Evolutionary conservation across 1,140 invertebrate genomes (phyloP).

Genomic region (Acyrthosiphon pisum): DNA sequence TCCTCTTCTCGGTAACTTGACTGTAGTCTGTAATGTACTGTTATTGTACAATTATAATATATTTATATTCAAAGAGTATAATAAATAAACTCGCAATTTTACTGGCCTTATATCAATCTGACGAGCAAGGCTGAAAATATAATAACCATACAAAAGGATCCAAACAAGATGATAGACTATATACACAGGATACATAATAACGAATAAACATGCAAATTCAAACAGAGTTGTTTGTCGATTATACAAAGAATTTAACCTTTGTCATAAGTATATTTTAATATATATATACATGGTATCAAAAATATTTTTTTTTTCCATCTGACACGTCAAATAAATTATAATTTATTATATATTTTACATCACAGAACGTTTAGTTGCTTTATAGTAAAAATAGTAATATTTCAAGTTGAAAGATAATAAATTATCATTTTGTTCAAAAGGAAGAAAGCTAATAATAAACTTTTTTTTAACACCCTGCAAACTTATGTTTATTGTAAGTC

Average conservation of each 20-base stretch:
- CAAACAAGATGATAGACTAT: not conserved
- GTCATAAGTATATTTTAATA: not conserved
- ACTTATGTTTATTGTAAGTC: not conserved
- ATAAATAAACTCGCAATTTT: not conserved
- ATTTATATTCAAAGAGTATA: not conserved
- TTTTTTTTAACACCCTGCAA: not conserved
- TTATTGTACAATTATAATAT: not conserved
- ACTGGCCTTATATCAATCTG: not conserved
- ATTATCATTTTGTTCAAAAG: not conserved
- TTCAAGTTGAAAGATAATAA: not conserved
- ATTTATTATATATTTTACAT: not conserved
- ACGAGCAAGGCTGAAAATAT: not conserved
- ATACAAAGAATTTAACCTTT: not conserved
- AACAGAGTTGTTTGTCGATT: slow-evolving; percentile 22
- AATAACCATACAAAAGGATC: not conserved
- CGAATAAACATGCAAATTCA: not conserved
- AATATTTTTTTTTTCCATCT: not conserved
- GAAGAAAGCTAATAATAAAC: not conserved
- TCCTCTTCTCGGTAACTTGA: not conserved
- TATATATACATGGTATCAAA: not conserved
- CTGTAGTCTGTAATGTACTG: not conserved
- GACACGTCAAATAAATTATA: slow-evolving; percentile 1
- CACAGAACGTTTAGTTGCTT: not conserved
- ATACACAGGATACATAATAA: not conserved
- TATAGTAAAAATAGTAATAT: not conserved